Evolutionary conservation across 2,113 vertebrate genomes (phyloP).

Genomic region (Syngnathoides biaculeatus): DNA sequence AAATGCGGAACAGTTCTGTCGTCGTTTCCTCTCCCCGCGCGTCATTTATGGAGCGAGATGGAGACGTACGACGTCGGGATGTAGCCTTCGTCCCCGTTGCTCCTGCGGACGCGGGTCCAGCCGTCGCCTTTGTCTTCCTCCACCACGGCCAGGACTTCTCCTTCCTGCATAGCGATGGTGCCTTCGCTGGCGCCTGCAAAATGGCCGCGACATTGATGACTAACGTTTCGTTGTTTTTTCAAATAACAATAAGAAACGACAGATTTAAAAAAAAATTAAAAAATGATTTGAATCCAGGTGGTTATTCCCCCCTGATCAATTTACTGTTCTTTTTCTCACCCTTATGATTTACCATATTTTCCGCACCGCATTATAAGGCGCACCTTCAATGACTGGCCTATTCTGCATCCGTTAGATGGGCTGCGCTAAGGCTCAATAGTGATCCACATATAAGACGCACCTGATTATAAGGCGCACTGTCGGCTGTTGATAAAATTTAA

Average conservation of each 20-base stretch:
- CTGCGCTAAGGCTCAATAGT: too few relatives aligned
- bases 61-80: slow-evolving; percentile 87
- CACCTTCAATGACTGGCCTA: too few relatives aligned
- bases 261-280: too few relatives aligned
- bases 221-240: not conserved
- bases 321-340: too few relatives aligned
- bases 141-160: slow-evolving; percentile 80
- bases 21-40: not conserved
- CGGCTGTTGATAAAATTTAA: too few relatives aligned
- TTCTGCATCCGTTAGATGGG: too few relatives aligned
- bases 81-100: slow-evolving; percentile 84
- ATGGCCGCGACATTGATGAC: not conserved
- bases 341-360: too few relatives aligned
- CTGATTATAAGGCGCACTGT: too few relatives aligned
- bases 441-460: too few relatives aligned
- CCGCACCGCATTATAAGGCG: too few relatives aligned
- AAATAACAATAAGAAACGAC: too few relatives aligned
- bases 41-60: slow-evolving; percentile 73
- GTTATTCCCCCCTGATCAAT: too few relatives aligned
- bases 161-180: slow-evolving; percentile 85
- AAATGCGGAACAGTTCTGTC: slow-evolving; percentile 20
- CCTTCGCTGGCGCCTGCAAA: slow-evolving; percentile 85
- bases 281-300: not conserved
- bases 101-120: slow-evolving; percentile 83
- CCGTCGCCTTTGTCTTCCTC: slow-evolving; percentile 89